Evolutionary conservation across 92 coral and sea anemone species (phyloP), one percentile per base, ranked within the genome.

Genomic region (Muricea muricata): DNA sequence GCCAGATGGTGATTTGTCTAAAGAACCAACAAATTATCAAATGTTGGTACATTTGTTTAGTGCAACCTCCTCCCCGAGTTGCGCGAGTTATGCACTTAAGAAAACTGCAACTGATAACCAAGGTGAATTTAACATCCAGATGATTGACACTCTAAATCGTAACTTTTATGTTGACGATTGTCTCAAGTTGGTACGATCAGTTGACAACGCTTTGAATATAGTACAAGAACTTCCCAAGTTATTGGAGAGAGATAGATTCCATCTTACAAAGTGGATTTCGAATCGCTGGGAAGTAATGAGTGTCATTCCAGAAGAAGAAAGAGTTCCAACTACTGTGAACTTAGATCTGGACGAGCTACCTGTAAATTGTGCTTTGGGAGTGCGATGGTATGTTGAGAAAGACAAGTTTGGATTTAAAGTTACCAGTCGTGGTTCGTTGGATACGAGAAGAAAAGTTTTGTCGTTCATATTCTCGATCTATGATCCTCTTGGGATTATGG

Each of bases 1-100:
- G 95, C 90, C 88, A 28, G 37, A 33, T n/a, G 90, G 89, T 13
- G 91, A 92, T 54, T 6, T 84, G 34, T 30, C 90, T 2, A 56
- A 77, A 26, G 84, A 86, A 11, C 87, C 58, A 10, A 37, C 31
- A 71, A 82, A 84, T 13, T 69, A 20, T 42, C 88, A 55, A 21
- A 63, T 81, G 75, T 26, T 42, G 35, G 77, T 65, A 7, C 79
- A 82, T 42, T 61, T 55, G 26, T 68, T 82, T 37, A 79, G 86
- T 1, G 86, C 68, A 3, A 68, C 66, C 2, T 67, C 66, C 7
- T 68, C 69, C 65, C 84, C 84, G 39, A 34, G 56, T 26, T 42
- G 66, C 26, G 84, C 84, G 17, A 73, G 28, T 50, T 84, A 45
- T 35, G 81, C 73, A 0, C 67, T 84, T 1, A 32, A 28, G 56